phyloP scores from a whole-genome alignment of 2,888 invertebrate genomes.

The Drosophila multiciliata region DNA sequence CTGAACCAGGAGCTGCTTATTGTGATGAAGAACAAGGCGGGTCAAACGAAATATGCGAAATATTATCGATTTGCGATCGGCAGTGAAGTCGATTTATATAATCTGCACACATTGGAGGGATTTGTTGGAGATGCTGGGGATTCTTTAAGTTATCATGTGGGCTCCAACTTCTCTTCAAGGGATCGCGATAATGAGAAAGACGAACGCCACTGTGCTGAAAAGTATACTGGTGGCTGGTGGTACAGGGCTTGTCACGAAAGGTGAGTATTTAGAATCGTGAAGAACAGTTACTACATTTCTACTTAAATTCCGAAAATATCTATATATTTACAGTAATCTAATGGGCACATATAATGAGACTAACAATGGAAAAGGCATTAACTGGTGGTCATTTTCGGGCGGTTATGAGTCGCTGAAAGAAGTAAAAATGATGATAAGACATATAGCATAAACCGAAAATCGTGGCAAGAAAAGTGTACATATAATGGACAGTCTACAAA shows the following conservation, averaged over 20 bases:
- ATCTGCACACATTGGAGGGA: slow-evolving; percentile 88
- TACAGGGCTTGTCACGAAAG: slow-evolving; percentile 89
- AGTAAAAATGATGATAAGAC: slow-evolving; percentile 89
- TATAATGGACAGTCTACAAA: background rate
- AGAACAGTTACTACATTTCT: background rate
- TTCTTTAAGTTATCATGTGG: slow-evolving; percentile 88
- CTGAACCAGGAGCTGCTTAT: slow-evolving; percentile 87
- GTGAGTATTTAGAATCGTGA: slow-evolving; percentile 68
- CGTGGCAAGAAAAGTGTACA: background rate
- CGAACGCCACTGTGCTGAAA: slow-evolving; percentile 88
- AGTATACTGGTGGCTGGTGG: slow-evolving; percentile 91
- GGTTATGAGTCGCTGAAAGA: slow-evolving; percentile 87
- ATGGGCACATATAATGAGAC: slow-evolving; percentile 88
- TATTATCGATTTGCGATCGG: slow-evolving; percentile 89
- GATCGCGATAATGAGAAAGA: slow-evolving; percentile 88
- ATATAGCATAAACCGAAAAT: background rate
- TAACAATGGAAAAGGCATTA: slow-evolving; percentile 87
- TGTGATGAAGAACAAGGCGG: slow-evolving; percentile 87
- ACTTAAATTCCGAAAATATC: background rate
- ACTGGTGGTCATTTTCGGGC: slow-evolving; percentile 88
- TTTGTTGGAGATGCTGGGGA: slow-evolving; percentile 89
- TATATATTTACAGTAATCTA: slow-evolving; percentile 86
- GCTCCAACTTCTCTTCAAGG: slow-evolving; percentile 88
- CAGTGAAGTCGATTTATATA: slow-evolving; percentile 88
- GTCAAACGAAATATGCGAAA: slow-evolving; percentile 86